Evolutionary conservation across 2,888 invertebrate species (phyloP).

Genomic region (Mellilla xanthometata): DNA sequence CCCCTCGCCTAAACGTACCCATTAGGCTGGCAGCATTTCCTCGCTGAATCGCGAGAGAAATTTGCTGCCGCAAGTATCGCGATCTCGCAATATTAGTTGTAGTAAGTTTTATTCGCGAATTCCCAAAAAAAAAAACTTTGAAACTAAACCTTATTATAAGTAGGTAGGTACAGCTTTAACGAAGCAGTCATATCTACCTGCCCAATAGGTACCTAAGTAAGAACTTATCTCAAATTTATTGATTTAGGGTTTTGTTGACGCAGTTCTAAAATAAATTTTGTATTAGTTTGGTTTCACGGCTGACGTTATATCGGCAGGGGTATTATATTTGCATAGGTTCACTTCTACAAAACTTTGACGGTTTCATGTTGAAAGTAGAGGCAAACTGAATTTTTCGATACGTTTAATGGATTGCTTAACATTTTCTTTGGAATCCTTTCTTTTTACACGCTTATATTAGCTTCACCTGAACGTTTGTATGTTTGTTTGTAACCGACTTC

Average conservation of each 20-base stretch:
- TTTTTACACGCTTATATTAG: not conserved
- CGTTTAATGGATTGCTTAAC: constrained; percentile 64
- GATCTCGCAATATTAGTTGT: too few relatives aligned
- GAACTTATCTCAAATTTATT: constrained; percentile 37
- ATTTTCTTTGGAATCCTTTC: constrained; percentile 13
- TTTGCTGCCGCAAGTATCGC: too few relatives aligned
- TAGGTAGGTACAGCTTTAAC: too few relatives aligned
- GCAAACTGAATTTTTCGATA: constrained; percentile 56
- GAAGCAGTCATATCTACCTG: too few relatives aligned
- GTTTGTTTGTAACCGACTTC: too few relatives aligned
- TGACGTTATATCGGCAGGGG: constrained; percentile 75
- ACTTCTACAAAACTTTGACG: constrained; percentile 55
- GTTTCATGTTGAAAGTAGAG: constrained; percentile 61
- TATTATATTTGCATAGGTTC: constrained; percentile 56
- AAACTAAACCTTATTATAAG: too few relatives aligned
- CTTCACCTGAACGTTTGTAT: too few relatives aligned
- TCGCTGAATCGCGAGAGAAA: too few relatives aligned
- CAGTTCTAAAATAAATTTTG: constrained; percentile 49
- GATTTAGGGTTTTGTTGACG: constrained; percentile 52
- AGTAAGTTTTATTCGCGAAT: too few relatives aligned
- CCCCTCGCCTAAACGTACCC: too few relatives aligned
- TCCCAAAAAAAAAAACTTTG: too few relatives aligned
- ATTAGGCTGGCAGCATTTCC: too few relatives aligned
- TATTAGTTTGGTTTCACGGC: constrained; percentile 34
- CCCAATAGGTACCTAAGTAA: constrained; percentile 17